These are phyloP conservation scores for Andrena praecox DNA, from an alignment of 2,888 invertebrate species.

Conservation along the genomic window DNA sequence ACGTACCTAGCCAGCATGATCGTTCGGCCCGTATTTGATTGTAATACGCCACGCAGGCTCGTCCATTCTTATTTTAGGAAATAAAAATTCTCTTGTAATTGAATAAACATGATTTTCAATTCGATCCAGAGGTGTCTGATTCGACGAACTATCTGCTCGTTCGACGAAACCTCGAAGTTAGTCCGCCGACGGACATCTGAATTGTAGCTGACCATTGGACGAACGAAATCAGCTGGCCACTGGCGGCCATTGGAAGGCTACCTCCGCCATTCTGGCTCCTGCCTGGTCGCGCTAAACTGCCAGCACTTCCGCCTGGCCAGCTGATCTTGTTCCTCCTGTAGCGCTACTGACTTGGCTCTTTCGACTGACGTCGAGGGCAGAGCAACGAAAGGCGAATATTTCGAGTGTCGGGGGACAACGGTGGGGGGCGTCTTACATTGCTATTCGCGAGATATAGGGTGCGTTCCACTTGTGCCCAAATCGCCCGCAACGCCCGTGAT, in stretches of 20 bases:
- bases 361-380: neutral
- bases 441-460: slow-evolving; percentile 20
- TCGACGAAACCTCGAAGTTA: slow-evolving; percentile 29
- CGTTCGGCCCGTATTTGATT: slow-evolving; percentile 27
- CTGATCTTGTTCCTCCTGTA: neutral
- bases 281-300: no score
- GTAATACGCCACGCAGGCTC: slow-evolving; percentile 29
- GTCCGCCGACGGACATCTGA: neutral
- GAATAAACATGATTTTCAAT: slow-evolving; percentile 51
- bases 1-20: neutral
- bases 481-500: no score
- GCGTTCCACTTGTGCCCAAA: no score
- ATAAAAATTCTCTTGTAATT: slow-evolving; percentile 45
- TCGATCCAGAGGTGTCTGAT: slow-evolving; percentile 13
- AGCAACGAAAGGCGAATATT: neutral
- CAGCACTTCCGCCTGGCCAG: no score
- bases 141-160: slow-evolving; percentile 9
- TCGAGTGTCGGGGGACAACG: neutral
- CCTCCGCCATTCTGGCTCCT: no score
- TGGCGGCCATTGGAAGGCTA: no score
- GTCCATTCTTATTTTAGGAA: slow-evolving; percentile 43
- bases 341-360: neutral
- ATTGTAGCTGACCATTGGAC: no score
- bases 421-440: slow-evolving; percentile 6
- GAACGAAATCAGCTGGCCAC: no score